Conservation (phyloP, 2,113 vertebrate species). For the Maccullochella peelii region DNA sequence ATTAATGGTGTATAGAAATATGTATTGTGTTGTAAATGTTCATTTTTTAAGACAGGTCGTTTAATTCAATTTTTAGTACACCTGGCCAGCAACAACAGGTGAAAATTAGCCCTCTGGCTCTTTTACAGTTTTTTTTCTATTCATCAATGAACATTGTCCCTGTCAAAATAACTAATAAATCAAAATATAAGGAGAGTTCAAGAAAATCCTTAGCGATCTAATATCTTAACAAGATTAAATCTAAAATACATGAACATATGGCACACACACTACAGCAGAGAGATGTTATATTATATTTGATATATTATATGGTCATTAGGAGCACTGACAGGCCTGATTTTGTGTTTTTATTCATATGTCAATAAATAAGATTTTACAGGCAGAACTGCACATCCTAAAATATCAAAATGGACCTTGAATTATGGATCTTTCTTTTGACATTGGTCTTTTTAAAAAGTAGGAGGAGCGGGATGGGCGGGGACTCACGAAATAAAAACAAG, state of each 20-base stretch:
- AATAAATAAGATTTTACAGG: neutral
- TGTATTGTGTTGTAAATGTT: neutral
- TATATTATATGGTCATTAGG: neutral
- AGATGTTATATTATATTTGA: neutral
- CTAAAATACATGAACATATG: neutral
- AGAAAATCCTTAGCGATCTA: neutral
- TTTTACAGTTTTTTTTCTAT: neutral
- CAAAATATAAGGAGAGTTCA: neutral
- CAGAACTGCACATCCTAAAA: neutral
- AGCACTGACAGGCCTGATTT: neutral
- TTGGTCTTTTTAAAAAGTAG: constrained; percentile 24
- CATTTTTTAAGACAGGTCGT: neutral
- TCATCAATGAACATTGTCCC: neutral
- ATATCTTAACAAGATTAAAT: neutral
- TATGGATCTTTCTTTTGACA: constrained; percentile 12
- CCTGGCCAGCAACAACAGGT: neutral
- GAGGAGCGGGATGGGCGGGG: constrained; percentile 55
- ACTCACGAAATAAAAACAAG: constrained; percentile 70
- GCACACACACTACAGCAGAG: neutral
- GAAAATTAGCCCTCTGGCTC: neutral
- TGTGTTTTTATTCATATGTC: neutral
- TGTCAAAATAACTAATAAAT: neutral
- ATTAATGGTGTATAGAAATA: neutral
- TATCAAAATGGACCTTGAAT: neutral
- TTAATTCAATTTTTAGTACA: neutral